phyloP scores from a whole-genome alignment of 2,113 vertebrate genomes.

The Tragelaphus imberbis region DNA sequence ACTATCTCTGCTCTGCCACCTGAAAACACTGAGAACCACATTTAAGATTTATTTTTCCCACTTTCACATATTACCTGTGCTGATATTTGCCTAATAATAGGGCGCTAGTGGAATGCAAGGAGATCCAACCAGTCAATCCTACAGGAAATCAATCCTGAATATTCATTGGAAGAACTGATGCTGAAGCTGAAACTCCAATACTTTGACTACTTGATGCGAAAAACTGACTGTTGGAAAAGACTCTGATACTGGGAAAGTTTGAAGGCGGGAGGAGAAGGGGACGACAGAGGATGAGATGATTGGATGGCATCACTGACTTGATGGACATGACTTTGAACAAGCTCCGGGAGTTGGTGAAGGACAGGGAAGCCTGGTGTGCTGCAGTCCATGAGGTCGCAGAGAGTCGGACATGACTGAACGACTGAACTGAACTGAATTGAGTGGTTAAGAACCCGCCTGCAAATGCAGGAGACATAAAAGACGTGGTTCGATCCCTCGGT shows the following conservation, averaged over 20 bases:
- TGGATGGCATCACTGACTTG: not conserved
- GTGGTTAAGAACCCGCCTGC: not conserved
- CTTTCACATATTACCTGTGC: not conserved
- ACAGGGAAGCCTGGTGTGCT: not conserved
- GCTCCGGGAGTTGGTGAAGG: not conserved
- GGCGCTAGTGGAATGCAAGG: not conserved
- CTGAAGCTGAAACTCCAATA: not conserved
- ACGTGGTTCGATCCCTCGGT: accelerated
- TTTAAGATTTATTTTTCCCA: not conserved
- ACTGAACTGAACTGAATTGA: not conserved
- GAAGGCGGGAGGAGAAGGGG: not conserved
- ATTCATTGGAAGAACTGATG: not conserved
- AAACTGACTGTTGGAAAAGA: not conserved
- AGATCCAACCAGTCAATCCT: not conserved
- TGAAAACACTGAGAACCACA: not conserved
- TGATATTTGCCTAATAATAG: not conserved
- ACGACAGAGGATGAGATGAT: not conserved
- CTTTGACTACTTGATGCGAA: not conserved
- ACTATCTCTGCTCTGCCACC: not conserved
- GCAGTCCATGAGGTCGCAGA: not conserved
- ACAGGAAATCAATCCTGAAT: not conserved
- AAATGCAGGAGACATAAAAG: not conserved
- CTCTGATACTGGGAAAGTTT: not conserved
- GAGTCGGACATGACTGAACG: not conserved
- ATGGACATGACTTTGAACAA: not conserved